Evolutionary conservation across 2,888 invertebrate genomes (phyloP).

Genomic region (Melinopterus prodromus): DNA sequence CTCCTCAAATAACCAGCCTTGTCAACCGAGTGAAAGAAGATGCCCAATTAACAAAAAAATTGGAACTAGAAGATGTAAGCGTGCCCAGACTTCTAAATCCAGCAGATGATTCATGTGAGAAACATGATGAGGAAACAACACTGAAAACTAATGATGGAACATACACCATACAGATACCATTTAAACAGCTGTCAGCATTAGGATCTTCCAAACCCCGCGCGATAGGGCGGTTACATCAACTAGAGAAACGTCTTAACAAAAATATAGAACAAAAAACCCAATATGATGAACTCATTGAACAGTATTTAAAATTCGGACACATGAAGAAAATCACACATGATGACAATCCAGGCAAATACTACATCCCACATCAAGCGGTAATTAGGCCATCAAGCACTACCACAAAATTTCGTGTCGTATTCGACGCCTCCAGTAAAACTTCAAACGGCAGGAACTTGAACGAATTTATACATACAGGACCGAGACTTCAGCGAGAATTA

Average conservation of each 20-base stretch:
- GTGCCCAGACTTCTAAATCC: not conserved
- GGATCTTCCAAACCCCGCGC: conserved; percentile 34
- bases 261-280: conserved; percentile 18
- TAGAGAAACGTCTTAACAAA: conserved; percentile 33
- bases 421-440: too few relatives aligned
- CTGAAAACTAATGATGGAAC: not conserved
- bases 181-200: not conserved
- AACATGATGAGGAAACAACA: not conserved
- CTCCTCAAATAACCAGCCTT: not conserved
- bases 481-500: too few relatives aligned
- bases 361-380: too few relatives aligned
- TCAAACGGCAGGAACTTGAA: too few relatives aligned
- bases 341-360: conserved; percentile 38
- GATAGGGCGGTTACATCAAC: conserved; percentile 32
- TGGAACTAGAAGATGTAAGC: not conserved
- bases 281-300: conserved; percentile 36
- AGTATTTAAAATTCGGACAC: not conserved
- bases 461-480: too few relatives aligned
- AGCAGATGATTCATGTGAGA: not conserved
- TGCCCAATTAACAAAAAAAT: not conserved
- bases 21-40: not conserved
- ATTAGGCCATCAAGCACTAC: too few relatives aligned
- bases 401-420: too few relatives aligned
- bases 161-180: not conserved
- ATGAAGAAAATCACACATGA: conserved; percentile 35